phyloP scores from a whole-genome alignment of 2,113 vertebrate species.

The Elephantulus edwardii region DNA sequence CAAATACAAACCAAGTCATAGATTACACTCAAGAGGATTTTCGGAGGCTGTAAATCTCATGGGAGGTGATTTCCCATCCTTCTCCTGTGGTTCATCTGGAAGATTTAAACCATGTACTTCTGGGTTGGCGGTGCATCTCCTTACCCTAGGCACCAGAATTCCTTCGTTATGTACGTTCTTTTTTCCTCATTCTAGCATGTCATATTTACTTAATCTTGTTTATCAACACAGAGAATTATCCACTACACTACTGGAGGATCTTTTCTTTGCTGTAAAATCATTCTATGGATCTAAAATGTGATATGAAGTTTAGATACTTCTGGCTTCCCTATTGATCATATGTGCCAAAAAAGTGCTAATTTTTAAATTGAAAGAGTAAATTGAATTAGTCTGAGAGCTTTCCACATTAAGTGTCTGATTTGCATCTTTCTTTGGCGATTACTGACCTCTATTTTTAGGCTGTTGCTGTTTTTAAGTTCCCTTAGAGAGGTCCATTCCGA shows the following conservation, averaged over 20 bases:
- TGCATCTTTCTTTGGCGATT: neutral
- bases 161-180: too few species aligned
- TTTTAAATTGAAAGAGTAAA: neutral
- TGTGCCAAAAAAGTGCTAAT: constrained; percentile 3
- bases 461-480: too few species aligned
- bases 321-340: neutral
- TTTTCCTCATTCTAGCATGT: neutral
- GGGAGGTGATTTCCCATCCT: too few species aligned
- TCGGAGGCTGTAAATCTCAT: too few species aligned
- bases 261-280: constrained; percentile 14
- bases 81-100: too few species aligned
- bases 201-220: neutral
- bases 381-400: neutral
- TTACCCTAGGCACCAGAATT: too few species aligned
- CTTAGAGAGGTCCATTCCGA: too few species aligned
- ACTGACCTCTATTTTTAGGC: neutral
- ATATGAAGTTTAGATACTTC: neutral
- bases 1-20: too few species aligned
- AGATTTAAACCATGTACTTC: too few species aligned
- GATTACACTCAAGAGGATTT: too few species aligned
- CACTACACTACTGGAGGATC: neutral
- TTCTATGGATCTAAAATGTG: constrained; percentile 33
- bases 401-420: neutral
- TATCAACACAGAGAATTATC: neutral
- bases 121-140: too few species aligned